phyloP scores from a whole-genome alignment of 2,113 vertebrate species.

The Microtus richardsoni region DNA sequence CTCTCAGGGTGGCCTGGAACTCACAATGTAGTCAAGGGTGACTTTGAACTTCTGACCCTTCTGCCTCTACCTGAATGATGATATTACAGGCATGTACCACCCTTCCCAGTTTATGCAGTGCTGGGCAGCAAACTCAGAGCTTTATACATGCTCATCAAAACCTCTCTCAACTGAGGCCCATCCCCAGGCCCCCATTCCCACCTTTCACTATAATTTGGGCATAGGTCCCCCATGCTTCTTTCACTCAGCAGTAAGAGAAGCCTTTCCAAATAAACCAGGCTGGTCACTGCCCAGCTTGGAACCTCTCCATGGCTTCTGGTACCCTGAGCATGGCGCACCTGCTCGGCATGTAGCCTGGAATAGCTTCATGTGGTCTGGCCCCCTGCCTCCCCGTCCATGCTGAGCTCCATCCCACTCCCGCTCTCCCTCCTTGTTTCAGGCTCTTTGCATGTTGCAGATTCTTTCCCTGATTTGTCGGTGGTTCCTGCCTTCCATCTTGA shows the following conservation, averaged over 20 bases:
- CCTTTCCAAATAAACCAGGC: background rate
- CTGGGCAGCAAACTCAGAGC: background rate
- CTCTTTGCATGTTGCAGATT: background rate
- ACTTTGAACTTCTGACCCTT: background rate
- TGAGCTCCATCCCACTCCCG: background rate
- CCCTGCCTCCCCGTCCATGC: background rate
- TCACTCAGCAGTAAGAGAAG: background rate
- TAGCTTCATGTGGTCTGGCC: background rate
- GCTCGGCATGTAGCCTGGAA: background rate
- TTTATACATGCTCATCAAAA: background rate
- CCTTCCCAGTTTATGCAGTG: background rate
- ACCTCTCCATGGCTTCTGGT: background rate
- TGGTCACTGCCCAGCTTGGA: background rate
- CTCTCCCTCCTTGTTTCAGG: background rate
- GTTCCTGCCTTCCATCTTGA: background rate
- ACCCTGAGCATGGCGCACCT: background rate
- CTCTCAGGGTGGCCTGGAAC: background rate
- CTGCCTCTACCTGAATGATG: background rate
- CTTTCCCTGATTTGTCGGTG: background rate
- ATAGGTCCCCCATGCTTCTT: background rate
- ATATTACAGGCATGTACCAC: background rate
- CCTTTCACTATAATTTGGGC: background rate
- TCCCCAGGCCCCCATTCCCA: background rate
- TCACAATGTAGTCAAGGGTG: background rate
- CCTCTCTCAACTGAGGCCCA: background rate